Percentiles rank a stretch among this genome's conserved stretches.
phyloP scores from a whole-genome alignment of 23 tunicate genomes.

The Ciona savignyi region DNA sequence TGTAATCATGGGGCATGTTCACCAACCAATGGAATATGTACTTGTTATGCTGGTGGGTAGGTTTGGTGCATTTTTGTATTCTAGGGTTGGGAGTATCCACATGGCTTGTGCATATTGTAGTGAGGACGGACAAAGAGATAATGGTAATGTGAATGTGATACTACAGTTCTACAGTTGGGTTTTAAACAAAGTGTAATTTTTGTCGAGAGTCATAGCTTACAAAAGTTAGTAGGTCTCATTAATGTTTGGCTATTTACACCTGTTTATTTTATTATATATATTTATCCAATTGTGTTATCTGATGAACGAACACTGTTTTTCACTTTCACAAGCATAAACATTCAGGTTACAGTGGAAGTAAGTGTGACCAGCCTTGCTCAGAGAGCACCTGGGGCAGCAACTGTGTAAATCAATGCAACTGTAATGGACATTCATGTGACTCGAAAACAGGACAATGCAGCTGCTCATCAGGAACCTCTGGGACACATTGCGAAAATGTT shows the following conservation, averaged over 20 bases:
- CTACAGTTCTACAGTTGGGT: too few species aligned
- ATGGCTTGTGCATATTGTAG: neutral
- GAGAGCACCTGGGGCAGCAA: slow-evolving; percentile 13
- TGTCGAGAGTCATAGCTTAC: too few species aligned
- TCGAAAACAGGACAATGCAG: slow-evolving; percentile 14
- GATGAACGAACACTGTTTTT: too few species aligned
- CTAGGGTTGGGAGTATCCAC: neutral
- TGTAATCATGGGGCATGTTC: slow-evolving; percentile 36
- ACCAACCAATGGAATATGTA: slow-evolving; percentile 14
- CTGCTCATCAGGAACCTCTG: slow-evolving; percentile 23
- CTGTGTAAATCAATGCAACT: slow-evolving; percentile 12
- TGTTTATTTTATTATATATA: too few species aligned
- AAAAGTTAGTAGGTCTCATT: too few species aligned
- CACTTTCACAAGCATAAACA: too few species aligned
- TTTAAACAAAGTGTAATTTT: too few species aligned
- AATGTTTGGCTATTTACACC: too few species aligned
- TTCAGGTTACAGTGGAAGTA: slow-evolving; percentile 22
- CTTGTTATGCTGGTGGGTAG: slow-evolving; percentile 24
- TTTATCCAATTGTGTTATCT: too few species aligned
- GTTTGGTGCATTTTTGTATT: neutral
- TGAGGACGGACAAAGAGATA: too few species aligned
- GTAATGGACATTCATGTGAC: slow-evolving; percentile 29
- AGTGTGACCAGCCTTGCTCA: slow-evolving; percentile 18
- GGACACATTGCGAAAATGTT: slow-evolving; percentile 17
- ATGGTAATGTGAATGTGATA: too few species aligned